Evolutionary conservation across 2,888 invertebrate genomes (phyloP), one percentile per base, ranked within the genome.

Genomic region (Pocota personata): DNA sequence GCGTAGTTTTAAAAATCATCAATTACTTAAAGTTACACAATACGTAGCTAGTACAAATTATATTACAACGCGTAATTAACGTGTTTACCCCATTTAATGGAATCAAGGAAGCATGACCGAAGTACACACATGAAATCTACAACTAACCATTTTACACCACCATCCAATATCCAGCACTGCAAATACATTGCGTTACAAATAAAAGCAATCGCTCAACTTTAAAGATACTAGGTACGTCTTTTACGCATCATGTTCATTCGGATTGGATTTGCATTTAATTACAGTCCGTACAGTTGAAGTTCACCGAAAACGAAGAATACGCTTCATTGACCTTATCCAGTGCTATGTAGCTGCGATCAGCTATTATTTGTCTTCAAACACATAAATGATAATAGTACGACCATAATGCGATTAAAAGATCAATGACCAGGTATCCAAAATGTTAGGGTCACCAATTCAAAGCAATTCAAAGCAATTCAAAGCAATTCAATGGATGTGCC

Each of bases 201-300:
- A 6, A 48, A n/a, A 57, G 57, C 60, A 67, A 32, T 58, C 35
- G 30, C 16, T 19, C 35, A 67, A 67, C 66, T 37, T 52, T 14
- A 48, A 35, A 58, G 7, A 27, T 32, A 37, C 19, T 46, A 3
- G 4, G 7, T 19, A 60, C n/a, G 27, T 30, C 40, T 27, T 60
- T 3, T 60, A 37, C 76, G 40, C 24, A 24, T 46, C 8, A 5
- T 14, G 50, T n/a, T 8, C 16, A 24, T 5, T 52, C 21, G 27
- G 32, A 69, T 50, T 69, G 52, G 67, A 77, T 77, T 60, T 52
- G 52, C 40, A 77, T 77, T 60, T 60, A 77, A 77, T 77, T 48
- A 60, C 50, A 40, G 14, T 6, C 7, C 3, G 21, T 21, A 21
- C 24, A 50, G 12, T 37, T 50, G 12, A 76, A 58, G 12, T n/a